Percentiles rank a stretch among this genome's conserved stretches.
These are phyloP conservation scores for Brachyhypopomus occidentalis DNA, from an alignment of 2,113 vertebrate genomes.

Conservation along the genomic window DNA sequence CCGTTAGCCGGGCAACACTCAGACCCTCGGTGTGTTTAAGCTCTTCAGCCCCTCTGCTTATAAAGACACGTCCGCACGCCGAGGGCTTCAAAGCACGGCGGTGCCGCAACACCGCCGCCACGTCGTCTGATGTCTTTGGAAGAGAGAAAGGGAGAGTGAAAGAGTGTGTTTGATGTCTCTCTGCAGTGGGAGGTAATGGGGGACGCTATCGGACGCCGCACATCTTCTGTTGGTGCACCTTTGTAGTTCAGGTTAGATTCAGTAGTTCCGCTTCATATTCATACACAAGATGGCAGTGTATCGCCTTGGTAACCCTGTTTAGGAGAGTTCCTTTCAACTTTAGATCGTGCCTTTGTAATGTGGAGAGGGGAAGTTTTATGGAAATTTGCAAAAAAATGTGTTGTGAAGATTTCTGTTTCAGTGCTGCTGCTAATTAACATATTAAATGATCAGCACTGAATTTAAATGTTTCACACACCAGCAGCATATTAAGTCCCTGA, in stretches of 20 bases:
- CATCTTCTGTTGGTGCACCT: slow-evolving; percentile 43
- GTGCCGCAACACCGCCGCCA: slow-evolving; percentile 7
- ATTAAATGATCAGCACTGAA: no score
- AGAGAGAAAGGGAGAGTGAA: slow-evolving; percentile 19
- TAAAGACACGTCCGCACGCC: slow-evolving; percentile 43
- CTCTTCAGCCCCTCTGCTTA: slow-evolving; percentile 19
- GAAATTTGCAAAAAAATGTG: no score
- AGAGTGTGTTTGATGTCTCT: slow-evolving; percentile 38
- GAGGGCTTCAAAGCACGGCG: slow-evolving; percentile 29
- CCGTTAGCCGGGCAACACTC: not conserved
- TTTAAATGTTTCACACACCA: no score
- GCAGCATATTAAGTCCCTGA: no score
- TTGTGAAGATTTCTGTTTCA: no score
- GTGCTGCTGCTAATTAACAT: no score
- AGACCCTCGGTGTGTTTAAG: not conserved
- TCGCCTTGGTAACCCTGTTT: slow-evolving; percentile 61
- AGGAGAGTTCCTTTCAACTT: slow-evolving; percentile 49
- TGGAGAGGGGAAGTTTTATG: no score
- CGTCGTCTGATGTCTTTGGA: slow-evolving; percentile 33
- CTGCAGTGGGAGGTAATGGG: slow-evolving; percentile 50
- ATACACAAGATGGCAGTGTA: slow-evolving; percentile 80
- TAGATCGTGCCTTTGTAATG: slow-evolving; percentile 53
- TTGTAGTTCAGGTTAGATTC: slow-evolving; percentile 15
- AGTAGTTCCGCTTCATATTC: slow-evolving; percentile 54
- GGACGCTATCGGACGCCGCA: slow-evolving; percentile 48